Evolutionary conservation across 2,113 vertebrate genomes (phyloP).

Genomic region (Halichoerus grypus): DNA sequence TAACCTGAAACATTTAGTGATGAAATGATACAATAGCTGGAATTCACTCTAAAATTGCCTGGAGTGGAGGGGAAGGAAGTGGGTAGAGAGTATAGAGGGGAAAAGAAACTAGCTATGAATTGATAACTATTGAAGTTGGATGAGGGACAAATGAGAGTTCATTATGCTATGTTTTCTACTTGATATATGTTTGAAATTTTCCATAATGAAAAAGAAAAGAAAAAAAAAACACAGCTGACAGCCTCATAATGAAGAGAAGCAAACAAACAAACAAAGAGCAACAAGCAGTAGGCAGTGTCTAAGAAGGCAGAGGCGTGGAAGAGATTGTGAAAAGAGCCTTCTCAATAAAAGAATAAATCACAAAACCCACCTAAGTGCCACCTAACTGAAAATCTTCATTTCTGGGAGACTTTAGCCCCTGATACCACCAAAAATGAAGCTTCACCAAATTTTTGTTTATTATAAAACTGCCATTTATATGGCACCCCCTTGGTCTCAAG

Average conservation of each 20-base stretch:
- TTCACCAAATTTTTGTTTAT: background rate
- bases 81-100: background rate
- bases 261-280: background rate
- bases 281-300: background rate
- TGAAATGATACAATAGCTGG: background rate
- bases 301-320: background rate
- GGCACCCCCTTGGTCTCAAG: background rate
- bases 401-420: background rate
- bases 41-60: slow-evolving; percentile 10
- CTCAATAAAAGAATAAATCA: slow-evolving; percentile 3
- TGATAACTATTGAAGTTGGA: background rate
- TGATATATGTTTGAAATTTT: slow-evolving; percentile 37
- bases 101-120: background rate
- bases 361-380: slow-evolving; percentile 14
- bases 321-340: background rate
- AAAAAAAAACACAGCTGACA: slow-evolving; percentile 8
- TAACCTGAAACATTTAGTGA: background rate
- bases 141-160: background rate
- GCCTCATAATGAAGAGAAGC: slow-evolving; percentile 22
- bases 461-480: background rate
- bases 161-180: background rate
- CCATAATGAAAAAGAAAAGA: background rate
- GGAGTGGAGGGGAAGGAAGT: background rate
- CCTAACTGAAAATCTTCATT: background rate
- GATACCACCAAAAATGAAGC: background rate